Evolutionary conservation across 2,888 invertebrate species (phyloP).

Genomic region (Eupithecia tripunctaria): DNA sequence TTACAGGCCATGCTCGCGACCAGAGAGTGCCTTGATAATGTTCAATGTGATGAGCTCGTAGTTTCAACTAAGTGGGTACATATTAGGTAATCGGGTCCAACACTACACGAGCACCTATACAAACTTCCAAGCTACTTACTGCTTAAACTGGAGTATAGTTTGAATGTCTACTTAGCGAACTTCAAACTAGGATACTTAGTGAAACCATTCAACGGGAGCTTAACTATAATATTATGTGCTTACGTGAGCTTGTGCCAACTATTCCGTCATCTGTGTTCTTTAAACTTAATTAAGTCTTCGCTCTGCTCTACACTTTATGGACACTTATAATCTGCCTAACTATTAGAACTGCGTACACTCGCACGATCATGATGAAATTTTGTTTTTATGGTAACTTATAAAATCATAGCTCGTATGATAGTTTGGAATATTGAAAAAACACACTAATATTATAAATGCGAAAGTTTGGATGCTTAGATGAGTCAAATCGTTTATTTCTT

Average conservation of each 20-base stretch:
- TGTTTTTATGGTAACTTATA: background rate
- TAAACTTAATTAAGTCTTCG: slow-evolving; percentile 9
- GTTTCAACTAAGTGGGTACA: no score
- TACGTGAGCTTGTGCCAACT: slow-evolving; percentile 21
- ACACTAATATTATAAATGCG: no score
- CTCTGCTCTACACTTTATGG: background rate
- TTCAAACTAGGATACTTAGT: slow-evolving; percentile 25
- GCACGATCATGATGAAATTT: background rate
- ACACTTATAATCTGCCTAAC: no score
- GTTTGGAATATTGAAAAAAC: background rate
- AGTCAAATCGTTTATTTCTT: no score
- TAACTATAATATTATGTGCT: slow-evolving; percentile 18
- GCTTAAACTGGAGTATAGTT: slow-evolving; percentile 25
- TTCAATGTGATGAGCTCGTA: background rate
- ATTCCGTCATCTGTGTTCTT: slow-evolving; percentile 12
- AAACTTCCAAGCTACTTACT: slow-evolving; percentile 21
- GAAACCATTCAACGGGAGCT: slow-evolving; percentile 29
- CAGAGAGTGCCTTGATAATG: background rate
- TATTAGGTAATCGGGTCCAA: background rate
- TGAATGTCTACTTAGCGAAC: slow-evolving; percentile 31
- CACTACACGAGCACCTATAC: background rate
- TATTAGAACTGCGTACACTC: background rate
- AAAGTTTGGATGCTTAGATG: no score
- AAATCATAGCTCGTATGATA: background rate
- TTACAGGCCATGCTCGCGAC: background rate